Evolutionary conservation across 2,888 invertebrate species (phyloP), one percentile per base, ranked within the genome.

Genomic region (Antheraea yamamai): DNA sequence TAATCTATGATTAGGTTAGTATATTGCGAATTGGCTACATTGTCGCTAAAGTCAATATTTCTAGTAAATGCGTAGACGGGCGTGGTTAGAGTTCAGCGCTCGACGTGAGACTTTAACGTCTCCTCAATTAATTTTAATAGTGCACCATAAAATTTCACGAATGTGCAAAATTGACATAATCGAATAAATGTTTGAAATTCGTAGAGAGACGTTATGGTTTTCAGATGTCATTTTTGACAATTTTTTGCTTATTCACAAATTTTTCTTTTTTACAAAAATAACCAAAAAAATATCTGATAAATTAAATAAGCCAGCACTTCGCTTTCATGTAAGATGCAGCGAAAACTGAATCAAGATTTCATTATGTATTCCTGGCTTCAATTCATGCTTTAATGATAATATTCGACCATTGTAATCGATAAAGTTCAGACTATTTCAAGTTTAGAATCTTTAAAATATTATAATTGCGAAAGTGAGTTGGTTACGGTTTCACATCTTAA

Each of bases 41-140:
- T 68, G 68, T 68, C 68, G 68, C 6, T 68, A 68, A 68, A 68
- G 68, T 68, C 68, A 68, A 68, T 68, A 68, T 20, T 18, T 68
- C 68, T 68, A 68, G 68, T 35, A 8, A 68, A 35, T 68, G 68
- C 35, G 16, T 68, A 30, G 68, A 16, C 35, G 68, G 68, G 68
- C 35, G 68, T 68, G 68, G 68, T 30, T 14, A 16, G 23, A 68
- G 30, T 68, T 68, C 7, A 68, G 68, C 30, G 20, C 18, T 35
- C 68, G 66, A 66, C 16, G 30, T 68, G 30, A 35, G 18, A 35
- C 35, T 35, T 68, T 68, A 35, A 35, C 35, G 30, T n/a, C 6
- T 20, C 55, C 55, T 55, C 20, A 55, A 20, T 55, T 35, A 68
- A 35, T 0, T 30, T 47, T 47, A 47, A 47, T 26, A 10, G 18